phyloP scores from a whole-genome alignment of 2,113 vertebrate species.

The Ursus arctos region DNA sequence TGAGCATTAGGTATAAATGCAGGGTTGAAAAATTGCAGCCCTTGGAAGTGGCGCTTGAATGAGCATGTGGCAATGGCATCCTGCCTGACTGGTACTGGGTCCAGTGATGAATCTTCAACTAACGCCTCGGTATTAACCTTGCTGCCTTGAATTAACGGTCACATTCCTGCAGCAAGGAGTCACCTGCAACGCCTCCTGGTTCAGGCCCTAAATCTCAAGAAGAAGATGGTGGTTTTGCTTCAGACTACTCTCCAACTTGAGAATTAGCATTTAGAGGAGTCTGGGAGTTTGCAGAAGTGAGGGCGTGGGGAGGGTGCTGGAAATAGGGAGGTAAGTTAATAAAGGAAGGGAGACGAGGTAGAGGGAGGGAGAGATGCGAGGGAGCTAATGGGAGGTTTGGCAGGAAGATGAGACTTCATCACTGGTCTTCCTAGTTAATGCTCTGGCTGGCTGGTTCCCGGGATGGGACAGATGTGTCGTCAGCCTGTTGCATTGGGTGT shows the following conservation, averaged over 20 bases:
- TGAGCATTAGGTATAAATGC: slow-evolving; percentile 61
- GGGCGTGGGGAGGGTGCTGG: neutral
- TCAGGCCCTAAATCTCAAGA: slow-evolving; percentile 61
- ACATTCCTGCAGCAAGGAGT: slow-evolving; percentile 41
- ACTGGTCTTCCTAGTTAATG: neutral
- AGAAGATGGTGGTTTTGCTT: neutral
- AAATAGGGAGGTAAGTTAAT: neutral
- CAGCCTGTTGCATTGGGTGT: neutral
- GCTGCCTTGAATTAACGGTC: slow-evolving; percentile 77
- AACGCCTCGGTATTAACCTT: slow-evolving; percentile 67
- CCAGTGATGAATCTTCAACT: slow-evolving; percentile 56
- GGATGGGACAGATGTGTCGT: no score
- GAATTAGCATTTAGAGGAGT: slow-evolving; percentile 53
- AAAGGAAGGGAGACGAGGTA: neutral
- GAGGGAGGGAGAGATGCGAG: neutral
- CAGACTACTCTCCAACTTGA: neutral
- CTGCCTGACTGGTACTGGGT: neutral
- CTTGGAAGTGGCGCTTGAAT: slow-evolving; percentile 48
- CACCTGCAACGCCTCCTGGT: slow-evolving; percentile 28
- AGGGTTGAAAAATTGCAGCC: slow-evolving; percentile 58
- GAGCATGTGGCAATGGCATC: neutral
- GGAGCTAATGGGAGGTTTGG: slow-evolving; percentile 38
- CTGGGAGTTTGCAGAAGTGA: neutral
- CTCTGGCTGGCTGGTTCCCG: neutral
- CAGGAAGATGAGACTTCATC: neutral